Conservation (phyloP, 2,113 vertebrate species). For the Hemiscyllium ocellatum region DNA sequence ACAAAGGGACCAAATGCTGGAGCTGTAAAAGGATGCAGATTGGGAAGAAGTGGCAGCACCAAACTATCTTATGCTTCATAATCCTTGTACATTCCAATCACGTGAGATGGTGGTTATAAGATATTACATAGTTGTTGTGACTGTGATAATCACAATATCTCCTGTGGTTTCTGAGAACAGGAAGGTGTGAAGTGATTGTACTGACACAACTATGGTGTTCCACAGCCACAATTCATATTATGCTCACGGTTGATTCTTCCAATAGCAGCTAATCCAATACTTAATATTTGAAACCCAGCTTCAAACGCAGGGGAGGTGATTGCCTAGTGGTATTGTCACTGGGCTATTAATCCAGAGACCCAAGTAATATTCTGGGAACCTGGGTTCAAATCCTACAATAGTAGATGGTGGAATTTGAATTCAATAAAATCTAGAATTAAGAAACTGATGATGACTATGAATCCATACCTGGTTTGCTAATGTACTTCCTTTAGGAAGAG, state of each 20-base stretch:
- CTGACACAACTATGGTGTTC: background rate
- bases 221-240: background rate
- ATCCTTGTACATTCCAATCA: background rate
- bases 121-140: background rate
- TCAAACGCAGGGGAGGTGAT: background rate
- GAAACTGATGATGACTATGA: too few relatives aligned
- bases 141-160: background rate
- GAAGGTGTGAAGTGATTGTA: background rate
- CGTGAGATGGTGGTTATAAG: background rate
- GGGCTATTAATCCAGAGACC: too few relatives aligned
- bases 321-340: too few relatives aligned
- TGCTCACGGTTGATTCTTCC: background rate
- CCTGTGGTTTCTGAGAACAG: too few relatives aligned
- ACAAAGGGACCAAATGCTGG: conserved; percentile 64
- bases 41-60: background rate
- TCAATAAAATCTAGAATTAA: too few relatives aligned
- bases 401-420: too few relatives aligned
- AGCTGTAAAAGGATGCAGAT: conserved; percentile 49
- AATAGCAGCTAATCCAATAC: background rate
- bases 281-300: background rate
- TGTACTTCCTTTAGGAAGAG: too few relatives aligned
- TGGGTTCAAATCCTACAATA: too few relatives aligned
- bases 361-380: too few relatives aligned
- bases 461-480: too few relatives aligned
- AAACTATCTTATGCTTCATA: background rate